Percentiles rank a stretch among this genome's conserved stretches.
Conservation (phyloP, 2,113 vertebrate genomes). For the Brachyhypopomus gauderio region DNA sequence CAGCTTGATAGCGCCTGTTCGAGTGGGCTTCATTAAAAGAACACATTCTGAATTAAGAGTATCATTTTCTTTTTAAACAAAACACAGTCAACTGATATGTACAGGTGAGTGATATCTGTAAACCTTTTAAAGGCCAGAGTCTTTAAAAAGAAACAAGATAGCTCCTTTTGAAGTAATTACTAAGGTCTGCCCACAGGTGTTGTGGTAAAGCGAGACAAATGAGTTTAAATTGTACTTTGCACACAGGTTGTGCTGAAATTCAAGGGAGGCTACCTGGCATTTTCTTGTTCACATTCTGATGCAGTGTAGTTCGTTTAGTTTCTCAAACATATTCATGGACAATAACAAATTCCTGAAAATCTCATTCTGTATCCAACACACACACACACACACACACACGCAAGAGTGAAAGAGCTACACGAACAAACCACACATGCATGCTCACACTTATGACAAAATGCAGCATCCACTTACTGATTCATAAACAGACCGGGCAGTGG, state of each 20-base stretch:
- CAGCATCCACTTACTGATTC: slow-evolving; percentile 32
- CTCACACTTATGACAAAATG: slow-evolving; percentile 35
- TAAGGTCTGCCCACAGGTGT: slow-evolving; percentile 34
- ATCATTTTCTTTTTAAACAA: no score
- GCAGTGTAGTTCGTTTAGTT: slow-evolving; percentile 5
- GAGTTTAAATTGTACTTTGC: slow-evolving; percentile 23
- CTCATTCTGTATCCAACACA: slow-evolving; percentile 15
- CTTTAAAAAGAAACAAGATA: neutral
- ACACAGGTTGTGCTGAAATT: slow-evolving; percentile 24
- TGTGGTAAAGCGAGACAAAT: slow-evolving; percentile 41
- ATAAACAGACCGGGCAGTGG: slow-evolving; percentile 26
- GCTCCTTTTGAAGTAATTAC: slow-evolving; percentile 36
- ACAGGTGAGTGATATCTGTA: no score
- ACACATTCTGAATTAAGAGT: neutral
- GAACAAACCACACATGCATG: no score
- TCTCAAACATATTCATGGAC: slow-evolving; percentile 38
- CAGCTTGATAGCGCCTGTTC: neutral
- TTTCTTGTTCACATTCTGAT: neutral
- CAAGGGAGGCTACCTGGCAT: slow-evolving; percentile 3
- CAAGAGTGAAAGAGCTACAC: neutral
- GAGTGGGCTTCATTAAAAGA: neutral
- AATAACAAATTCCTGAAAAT: slow-evolving; percentile 42
- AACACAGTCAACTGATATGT: no score
- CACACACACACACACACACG: slow-evolving; percentile 2
- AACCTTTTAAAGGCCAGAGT: no score